Evolutionary conservation across 2,888 invertebrate genomes (phyloP).

Genomic region (Amiota minor): DNA sequence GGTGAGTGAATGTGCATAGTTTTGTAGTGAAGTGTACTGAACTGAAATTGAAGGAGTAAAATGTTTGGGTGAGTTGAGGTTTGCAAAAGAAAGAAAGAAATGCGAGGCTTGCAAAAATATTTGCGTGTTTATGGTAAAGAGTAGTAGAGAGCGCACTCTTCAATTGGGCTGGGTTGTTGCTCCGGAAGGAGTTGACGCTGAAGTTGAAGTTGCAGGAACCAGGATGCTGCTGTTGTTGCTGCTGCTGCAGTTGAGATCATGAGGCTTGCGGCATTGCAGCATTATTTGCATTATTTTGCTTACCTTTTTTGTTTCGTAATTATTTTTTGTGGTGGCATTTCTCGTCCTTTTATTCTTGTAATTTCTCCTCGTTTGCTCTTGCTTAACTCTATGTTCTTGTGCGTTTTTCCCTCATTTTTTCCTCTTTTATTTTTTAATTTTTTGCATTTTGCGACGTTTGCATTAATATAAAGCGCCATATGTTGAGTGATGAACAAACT

Average conservation of each 20-base stretch:
- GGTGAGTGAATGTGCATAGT: constrained; percentile 57
- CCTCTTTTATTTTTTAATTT: constrained; percentile 47
- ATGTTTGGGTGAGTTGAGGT: too few relatives aligned
- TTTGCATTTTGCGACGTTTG: constrained; percentile 48
- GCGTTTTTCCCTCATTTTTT: neutral
- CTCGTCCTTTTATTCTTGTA: constrained; percentile 29
- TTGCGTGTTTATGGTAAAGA: neutral
- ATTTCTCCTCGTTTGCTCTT: constrained; percentile 37
- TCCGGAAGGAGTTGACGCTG: too few relatives aligned
- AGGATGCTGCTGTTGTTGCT: neutral
- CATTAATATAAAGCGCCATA: constrained; percentile 49
- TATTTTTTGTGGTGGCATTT: constrained; percentile 42
- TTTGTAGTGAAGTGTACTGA: too few relatives aligned
- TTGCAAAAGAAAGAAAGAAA: neutral
- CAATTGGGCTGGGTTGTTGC: too few relatives aligned
- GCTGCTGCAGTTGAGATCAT: constrained; percentile 28
- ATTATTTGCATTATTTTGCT: constrained; percentile 51
- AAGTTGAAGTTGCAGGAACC: neutral
- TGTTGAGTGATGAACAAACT: constrained; percentile 68
- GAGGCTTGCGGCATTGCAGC: constrained; percentile 48
- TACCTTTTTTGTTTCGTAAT: constrained; percentile 49
- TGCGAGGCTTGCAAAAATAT: neutral
- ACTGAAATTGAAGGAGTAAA: constrained; percentile 1
- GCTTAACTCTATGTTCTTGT: constrained; percentile 24
- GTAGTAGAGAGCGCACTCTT: neutral